phyloP scores from a whole-genome alignment of 2,797 vertebrate species.

The Momotus momota region DNA sequence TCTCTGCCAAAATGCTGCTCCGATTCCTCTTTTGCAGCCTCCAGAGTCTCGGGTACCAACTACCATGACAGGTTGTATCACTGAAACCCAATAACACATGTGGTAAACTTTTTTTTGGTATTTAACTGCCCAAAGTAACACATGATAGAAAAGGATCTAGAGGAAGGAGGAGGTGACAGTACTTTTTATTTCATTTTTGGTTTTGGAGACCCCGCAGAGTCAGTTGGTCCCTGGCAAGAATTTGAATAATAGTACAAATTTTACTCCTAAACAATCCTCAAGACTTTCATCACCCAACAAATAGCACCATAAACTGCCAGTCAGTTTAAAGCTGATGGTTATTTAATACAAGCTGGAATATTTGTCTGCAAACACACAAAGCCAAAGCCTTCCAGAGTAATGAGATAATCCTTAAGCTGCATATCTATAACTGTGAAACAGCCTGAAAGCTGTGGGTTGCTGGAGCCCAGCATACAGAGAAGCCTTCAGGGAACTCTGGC shows the following conservation, averaged over 20 bases:
- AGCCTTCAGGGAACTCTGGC: background rate
- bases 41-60: background rate
- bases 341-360: background rate
- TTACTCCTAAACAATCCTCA: fast-evolving
- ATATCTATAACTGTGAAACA: constrained; percentile 9
- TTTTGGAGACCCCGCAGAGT: background rate
- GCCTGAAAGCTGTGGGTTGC: background rate
- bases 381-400: background rate
- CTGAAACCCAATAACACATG: background rate
- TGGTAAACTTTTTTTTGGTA: background rate
- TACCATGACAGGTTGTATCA: background rate
- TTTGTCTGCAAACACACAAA: background rate
- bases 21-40: background rate
- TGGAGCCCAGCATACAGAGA: background rate
- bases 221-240: background rate
- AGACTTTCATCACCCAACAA: background rate
- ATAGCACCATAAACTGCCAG: background rate
- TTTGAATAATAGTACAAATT: background rate
- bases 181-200: background rate
- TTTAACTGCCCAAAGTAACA: background rate
- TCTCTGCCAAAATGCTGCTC: background rate
- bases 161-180: background rate
- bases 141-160: background rate
- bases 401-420: background rate
- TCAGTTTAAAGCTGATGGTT: background rate